phyloP scores from a whole-genome alignment of 2,113 vertebrate species.

The Aplodontia rufa region DNA sequence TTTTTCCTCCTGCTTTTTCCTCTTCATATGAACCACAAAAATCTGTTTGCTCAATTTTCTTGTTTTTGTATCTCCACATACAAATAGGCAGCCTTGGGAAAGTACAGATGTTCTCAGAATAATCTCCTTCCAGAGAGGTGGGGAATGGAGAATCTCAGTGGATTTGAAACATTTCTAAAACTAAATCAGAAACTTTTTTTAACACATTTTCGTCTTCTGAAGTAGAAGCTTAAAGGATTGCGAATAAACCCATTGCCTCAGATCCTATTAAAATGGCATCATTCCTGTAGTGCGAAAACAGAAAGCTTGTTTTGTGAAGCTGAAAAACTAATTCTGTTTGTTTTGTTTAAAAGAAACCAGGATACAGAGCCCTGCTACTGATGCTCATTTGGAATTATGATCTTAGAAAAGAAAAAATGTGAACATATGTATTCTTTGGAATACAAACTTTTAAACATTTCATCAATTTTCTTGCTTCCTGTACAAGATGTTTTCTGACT shows the following conservation, averaged over 20 bases:
- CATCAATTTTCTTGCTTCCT: not conserved
- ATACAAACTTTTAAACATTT: too few species aligned
- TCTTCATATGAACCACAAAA: not conserved
- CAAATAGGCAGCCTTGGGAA: not conserved
- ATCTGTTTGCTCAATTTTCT: not conserved
- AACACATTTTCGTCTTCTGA: conserved; percentile 2
- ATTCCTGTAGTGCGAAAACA: conserved; percentile 37
- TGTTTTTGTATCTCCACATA: not conserved
- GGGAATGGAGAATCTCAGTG: conserved; percentile 9
- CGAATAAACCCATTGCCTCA: conserved; percentile 50
- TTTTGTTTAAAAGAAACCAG: not conserved
- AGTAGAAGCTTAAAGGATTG: conserved; percentile 58
- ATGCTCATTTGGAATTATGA: not conserved
- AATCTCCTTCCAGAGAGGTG: conserved; percentile 27
- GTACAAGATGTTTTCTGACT: not conserved
- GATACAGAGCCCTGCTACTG: not conserved
- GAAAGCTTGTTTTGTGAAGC: not conserved
- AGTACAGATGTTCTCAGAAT: conserved; percentile 33
- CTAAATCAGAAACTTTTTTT: conserved; percentile 34
- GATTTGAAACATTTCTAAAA: conserved; percentile 66
- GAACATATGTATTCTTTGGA: too few species aligned
- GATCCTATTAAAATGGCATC: conserved; percentile 42
- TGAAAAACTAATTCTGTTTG: conserved; percentile 45
- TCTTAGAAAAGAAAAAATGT: not conserved
- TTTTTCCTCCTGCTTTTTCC: not conserved